These are phyloP conservation scores for Tiliqua scincoides DNA, from an alignment of 2,113 vertebrate genomes.

Conservation along the genomic window DNA sequence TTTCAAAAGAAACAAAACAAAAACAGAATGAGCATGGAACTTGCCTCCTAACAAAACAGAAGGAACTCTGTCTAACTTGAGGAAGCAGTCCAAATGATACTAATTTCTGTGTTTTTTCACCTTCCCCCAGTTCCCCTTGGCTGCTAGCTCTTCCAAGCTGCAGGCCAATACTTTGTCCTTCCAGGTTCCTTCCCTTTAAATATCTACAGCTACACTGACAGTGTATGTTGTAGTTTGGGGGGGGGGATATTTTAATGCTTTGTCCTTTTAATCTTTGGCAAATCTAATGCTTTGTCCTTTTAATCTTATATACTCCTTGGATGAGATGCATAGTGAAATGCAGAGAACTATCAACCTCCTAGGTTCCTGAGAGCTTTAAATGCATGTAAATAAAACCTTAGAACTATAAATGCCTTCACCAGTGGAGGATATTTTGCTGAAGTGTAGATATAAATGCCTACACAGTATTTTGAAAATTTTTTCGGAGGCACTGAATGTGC, in stretches of 20 bases:
- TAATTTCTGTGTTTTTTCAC: neutral
- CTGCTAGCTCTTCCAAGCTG: neutral
- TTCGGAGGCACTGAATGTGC: neutral
- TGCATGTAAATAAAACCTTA: neutral
- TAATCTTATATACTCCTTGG: neutral
- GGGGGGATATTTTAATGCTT: neutral
- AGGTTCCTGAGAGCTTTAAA: neutral
- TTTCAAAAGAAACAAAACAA: conserved; percentile 26
- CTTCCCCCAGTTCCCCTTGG: neutral
- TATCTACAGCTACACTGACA: neutral
- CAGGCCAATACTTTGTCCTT: neutral
- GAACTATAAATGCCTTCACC: neutral
- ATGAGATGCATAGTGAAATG: neutral
- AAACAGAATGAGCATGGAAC: neutral
- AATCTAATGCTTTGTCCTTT: too few relatives aligned
- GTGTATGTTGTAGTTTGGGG: neutral
- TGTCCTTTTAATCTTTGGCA: too few relatives aligned
- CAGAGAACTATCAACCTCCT: neutral
- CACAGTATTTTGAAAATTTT: neutral
- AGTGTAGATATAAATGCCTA: neutral
- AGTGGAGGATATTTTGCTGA: neutral
- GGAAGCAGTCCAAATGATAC: neutral
- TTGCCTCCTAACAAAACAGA: conserved; percentile 9
- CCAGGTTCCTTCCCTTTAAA: neutral
- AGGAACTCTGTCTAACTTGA: neutral